Percentiles rank a stretch among this genome's conserved stretches.
phyloP scores from a whole-genome alignment of 2,797 vertebrate species.

The Craterocephalus amniculus region DNA sequence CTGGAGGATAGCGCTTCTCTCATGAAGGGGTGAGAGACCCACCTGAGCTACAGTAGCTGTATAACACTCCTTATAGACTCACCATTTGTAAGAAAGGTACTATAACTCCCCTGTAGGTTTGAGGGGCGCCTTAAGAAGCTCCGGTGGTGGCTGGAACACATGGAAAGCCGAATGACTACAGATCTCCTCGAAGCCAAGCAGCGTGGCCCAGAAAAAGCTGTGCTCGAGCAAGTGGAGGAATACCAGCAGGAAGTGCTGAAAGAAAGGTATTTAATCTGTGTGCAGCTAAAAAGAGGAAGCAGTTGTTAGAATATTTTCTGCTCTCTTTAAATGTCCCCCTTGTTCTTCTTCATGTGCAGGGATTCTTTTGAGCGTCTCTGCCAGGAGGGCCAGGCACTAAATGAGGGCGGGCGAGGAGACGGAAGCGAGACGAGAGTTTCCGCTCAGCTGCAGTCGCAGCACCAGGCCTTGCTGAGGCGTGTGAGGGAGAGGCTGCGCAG shows the following conservation, averaged over 20 bases:
- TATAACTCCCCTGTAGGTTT: constrained; percentile 84
- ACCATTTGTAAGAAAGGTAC: neutral
- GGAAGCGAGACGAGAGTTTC: constrained; percentile 87
- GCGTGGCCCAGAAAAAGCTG: constrained; percentile 87
- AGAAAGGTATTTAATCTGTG: constrained; percentile 84
- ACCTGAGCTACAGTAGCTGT: neutral
- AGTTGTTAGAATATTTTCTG: neutral
- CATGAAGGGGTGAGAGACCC: constrained; percentile 79
- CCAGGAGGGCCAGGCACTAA: constrained; percentile 89
- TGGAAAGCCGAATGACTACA: constrained; percentile 89
- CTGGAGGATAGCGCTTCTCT: constrained; percentile 89
- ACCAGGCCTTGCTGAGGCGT: constrained; percentile 88
- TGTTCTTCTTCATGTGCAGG: constrained; percentile 68
- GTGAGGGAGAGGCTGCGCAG: constrained; percentile 86
- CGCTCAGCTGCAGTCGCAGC: constrained; percentile 88
- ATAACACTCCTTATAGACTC: neutral
- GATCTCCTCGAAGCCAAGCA: constrained; percentile 89
- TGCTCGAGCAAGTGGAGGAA: constrained; percentile 91
- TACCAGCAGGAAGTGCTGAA: constrained; percentile 91
- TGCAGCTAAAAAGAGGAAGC: neutral
- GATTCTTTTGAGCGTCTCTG: constrained; percentile 93
- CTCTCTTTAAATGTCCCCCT: neutral
- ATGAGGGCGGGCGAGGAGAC: constrained; percentile 87
- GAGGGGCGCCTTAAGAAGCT: constrained; percentile 90
- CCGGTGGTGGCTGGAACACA: constrained; percentile 89